Conservation (phyloP, 1,140 invertebrate genomes). For the Trachymyrmex septentrionalis region DNA sequence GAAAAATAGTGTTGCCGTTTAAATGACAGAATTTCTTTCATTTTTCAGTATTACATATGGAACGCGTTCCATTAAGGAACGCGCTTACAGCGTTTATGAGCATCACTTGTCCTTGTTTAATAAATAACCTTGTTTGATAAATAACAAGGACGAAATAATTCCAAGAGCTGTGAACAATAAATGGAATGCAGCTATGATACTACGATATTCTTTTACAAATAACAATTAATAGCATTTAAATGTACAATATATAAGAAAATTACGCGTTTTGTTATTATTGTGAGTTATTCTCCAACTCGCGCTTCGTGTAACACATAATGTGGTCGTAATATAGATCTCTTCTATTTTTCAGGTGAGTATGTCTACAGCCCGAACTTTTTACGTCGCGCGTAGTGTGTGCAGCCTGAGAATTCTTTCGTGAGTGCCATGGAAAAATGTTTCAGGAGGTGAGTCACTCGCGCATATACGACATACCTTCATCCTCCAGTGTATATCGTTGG, state of each 20-base stretch:
- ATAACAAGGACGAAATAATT: no score
- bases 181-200: not conserved
- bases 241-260: not conserved
- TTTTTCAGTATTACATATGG: not conserved
- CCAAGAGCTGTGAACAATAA: no score
- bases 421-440: slow-evolving; percentile 45
- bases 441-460: slow-evolving; percentile 52
- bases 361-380: slow-evolving; percentile 13
- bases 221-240: not conserved
- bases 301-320: not conserved
- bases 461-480: slow-evolving; percentile 16
- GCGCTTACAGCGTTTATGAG: no score
- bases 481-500: not conserved
- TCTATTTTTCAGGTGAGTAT: slow-evolving; percentile 51
- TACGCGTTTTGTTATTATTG: not conserved
- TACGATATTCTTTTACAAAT: not conserved
- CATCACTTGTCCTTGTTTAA: no score
- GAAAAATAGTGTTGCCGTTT: not conserved
- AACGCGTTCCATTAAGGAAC: no score
- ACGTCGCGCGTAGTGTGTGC: slow-evolving; percentile 28
- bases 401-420: slow-evolving; percentile 13
- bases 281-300: not conserved
- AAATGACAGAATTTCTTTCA: not conserved
- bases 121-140: no score
- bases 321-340: slow-evolving; percentile 12